Conservation (phyloP, 2,888 invertebrate species). For the Megastigmus dorsalis region DNA sequence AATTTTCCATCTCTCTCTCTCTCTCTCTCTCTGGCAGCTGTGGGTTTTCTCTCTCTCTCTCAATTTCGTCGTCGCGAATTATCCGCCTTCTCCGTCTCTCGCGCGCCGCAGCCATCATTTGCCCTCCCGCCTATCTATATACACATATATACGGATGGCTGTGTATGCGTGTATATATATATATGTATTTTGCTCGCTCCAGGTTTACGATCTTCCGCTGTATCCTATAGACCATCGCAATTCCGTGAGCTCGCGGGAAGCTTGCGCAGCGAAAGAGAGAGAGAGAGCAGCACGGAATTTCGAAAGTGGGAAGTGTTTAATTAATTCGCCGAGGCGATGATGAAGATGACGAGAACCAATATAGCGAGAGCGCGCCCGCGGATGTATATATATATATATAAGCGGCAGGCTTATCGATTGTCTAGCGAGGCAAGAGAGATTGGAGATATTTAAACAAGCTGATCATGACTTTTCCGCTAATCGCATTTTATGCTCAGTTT, state of each 20-base stretch:
- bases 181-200: constrained; percentile 7
- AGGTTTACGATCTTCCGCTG: constrained; percentile 56
- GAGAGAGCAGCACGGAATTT: constrained; percentile 25
- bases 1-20: constrained; percentile 40
- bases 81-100: constrained; percentile 36
- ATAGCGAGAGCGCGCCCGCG: constrained; percentile 2
- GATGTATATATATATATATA: no score
- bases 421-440: neutral
- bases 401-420: no score
- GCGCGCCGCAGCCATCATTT: constrained; percentile 32
- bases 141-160: neutral
- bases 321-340: constrained; percentile 53
- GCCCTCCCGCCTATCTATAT: constrained; percentile 8
- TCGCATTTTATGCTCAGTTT: neutral
- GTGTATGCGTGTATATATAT: neutral
- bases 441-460: constrained; percentile 20
- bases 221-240: constrained; percentile 43
- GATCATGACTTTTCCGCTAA: neutral
- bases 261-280: neutral
- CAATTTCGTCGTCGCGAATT: constrained; percentile 43
- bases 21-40: constrained; percentile 52
- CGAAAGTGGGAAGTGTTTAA: constrained; percentile 49
- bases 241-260: no score
- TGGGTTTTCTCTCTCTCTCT: constrained; percentile 13
- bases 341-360: constrained; percentile 49